These are phyloP conservation scores for Spisula solida DNA, from an alignment of 2,888 invertebrate species.

Conservation along the genomic window DNA sequence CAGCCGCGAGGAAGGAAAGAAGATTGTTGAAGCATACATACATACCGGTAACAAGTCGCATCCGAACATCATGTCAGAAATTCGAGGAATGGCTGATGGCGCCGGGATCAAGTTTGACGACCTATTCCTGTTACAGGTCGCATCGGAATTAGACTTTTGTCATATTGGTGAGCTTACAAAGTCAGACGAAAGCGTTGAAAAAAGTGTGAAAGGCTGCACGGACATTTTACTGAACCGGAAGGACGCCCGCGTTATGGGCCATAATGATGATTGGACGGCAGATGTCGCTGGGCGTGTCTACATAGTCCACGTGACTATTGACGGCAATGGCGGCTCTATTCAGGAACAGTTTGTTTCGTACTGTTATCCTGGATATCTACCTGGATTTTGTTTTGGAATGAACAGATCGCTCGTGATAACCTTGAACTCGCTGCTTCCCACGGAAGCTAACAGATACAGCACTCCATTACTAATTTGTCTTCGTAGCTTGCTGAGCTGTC, in stretches of 20 bases:
- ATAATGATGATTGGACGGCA: constrained; percentile 62
- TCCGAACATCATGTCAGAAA: constrained; percentile 57
- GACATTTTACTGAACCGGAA: constrained; percentile 52
- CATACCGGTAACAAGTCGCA: constrained; percentile 25
- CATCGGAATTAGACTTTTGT: constrained; percentile 52
- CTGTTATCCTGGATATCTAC: constrained; percentile 54
- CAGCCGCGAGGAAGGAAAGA: neutral
- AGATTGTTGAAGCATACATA: constrained; percentile 40
- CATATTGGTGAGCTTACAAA: constrained; percentile 18
- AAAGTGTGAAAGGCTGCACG: constrained; percentile 57
- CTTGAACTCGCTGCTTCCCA: constrained; percentile 51
- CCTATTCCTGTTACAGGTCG: constrained; percentile 54
- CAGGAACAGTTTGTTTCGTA: constrained; percentile 53
- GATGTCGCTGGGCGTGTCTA: constrained; percentile 49
- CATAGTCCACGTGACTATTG: constrained; percentile 58
- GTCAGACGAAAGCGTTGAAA: too few relatives aligned
- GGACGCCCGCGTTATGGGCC: constrained; percentile 48
- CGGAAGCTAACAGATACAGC: constrained; percentile 29
- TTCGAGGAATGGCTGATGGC: constrained; percentile 59
- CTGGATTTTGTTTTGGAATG: constrained; percentile 62
- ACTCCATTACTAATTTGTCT: constrained; percentile 51
- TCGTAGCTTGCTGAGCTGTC: constrained; percentile 42
- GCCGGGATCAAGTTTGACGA: constrained; percentile 47
- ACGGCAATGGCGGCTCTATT: neutral
- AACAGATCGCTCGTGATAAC: constrained; percentile 51